These are phyloP conservation scores for Corythaixoides concolor DNA, from an alignment of 2,113 vertebrate species.

Conservation along the genomic window DNA sequence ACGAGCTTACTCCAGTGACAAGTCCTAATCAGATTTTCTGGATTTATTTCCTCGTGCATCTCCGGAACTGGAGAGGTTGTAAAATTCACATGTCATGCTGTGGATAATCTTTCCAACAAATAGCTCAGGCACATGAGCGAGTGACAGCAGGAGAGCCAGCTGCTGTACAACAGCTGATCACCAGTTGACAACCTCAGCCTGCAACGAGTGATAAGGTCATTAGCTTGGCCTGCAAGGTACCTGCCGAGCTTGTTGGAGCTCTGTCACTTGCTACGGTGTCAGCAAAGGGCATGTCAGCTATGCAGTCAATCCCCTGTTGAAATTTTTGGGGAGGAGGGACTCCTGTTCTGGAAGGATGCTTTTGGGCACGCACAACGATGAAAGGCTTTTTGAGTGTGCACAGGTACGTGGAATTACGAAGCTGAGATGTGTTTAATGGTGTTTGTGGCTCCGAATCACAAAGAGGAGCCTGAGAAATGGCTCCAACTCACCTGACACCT, in stretches of 20 bases:
- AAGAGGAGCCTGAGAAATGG: background rate
- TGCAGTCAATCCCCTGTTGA: background rate
- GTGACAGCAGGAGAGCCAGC: background rate
- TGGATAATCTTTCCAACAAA: background rate
- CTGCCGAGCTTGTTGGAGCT: background rate
- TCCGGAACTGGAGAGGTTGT: background rate
- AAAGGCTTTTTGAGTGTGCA: background rate
- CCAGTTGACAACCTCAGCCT: background rate
- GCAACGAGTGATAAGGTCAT: background rate
- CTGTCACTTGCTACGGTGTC: no score
- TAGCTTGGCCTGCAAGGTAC: background rate
- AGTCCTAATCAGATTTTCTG: slow-evolving; percentile 45
- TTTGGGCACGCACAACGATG: background rate
- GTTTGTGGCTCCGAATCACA: background rate
- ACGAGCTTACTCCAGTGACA: slow-evolving; percentile 7
- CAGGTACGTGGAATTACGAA: background rate
- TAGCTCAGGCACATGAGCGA: background rate
- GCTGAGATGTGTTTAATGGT: background rate
- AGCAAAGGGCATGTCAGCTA: background rate
- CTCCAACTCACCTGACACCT: background rate
- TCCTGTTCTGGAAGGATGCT: background rate
- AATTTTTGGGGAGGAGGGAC: background rate
- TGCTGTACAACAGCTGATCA: background rate
- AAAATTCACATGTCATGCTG: background rate
- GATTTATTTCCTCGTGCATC: slow-evolving; percentile 2